Evolutionary conservation across 23 tunicate species (phyloP).

Genomic region (Trididemnum nubilum): DNA sequence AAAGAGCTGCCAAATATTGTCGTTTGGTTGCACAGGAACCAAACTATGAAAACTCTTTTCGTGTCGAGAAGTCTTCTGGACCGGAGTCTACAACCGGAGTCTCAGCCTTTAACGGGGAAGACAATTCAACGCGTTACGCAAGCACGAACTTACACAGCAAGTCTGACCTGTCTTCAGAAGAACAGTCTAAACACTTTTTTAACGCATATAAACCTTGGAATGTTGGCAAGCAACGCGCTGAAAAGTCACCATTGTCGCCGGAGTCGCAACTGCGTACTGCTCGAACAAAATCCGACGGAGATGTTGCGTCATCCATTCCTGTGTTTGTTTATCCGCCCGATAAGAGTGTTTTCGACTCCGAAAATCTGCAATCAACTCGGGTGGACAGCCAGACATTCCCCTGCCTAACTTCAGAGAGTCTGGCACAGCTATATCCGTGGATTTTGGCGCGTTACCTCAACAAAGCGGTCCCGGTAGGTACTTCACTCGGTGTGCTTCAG

Average conservation of each 20-base stretch:
- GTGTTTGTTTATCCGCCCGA: not conserved
- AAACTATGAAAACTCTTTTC: not conserved
- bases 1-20: not conserved
- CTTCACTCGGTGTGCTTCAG: not conserved
- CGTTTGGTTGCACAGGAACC: not conserved
- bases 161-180: not conserved
- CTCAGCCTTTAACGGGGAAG: too few species aligned
- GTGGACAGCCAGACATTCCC: not conserved
- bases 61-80: not conserved
- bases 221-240: too few species aligned
- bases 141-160: not conserved
- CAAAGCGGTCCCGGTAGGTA: not conserved
- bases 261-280: not conserved
- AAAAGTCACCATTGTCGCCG: too few species aligned
- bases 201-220: too few species aligned
- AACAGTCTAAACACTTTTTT: not conserved
- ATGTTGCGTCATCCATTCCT: not conserved
- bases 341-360: not conserved
- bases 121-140: too few species aligned
- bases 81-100: too few species aligned
- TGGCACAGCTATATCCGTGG: slow-evolving; percentile 1
- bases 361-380: not conserved
- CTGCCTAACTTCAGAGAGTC: not conserved
- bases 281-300: not conserved
- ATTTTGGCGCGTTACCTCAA: slow-evolving; percentile 12